Base-by-base conservation (phyloP, 2,888 invertebrate genomes). In the Nomada ruficornis region DNA sequence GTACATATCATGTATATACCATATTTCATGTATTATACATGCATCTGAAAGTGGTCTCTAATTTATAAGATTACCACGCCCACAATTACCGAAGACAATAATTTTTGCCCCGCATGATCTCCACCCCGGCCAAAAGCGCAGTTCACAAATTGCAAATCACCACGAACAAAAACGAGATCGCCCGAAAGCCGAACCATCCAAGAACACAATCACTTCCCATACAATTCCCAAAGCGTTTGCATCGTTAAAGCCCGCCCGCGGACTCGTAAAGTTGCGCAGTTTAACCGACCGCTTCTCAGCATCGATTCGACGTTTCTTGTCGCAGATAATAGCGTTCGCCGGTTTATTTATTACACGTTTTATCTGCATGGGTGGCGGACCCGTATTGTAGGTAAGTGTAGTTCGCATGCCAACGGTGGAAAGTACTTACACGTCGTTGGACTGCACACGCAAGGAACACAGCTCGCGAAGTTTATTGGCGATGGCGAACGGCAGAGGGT, bases 261-360 rank as follows among this genome's bases (percentile, higher is more conserved):
- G 29, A 29, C 52, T 55, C 44, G 42, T 60, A 72, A 67, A 73
- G 42, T 71, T 23, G 52, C 44, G 52, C 65, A n/a, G 84, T 75
- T 77, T 55, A 75, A 26, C 67, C 62, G 23, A 42, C 50, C 67
- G 36, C 26, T 54, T 29, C 29, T 52, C 59, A 18, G 23, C 76
- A 52, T 44, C 70, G 44, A 83, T 86, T 83, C 80, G 65, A 65
- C 65, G 71, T 78, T 72, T 74, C 74, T 77, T 72, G 80, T 55
- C 72, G 78, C 67, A 71, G 72, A 86, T 80, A 86, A 86, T 77
- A 70, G 74, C 78, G 55, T 68, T 36, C 23, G 69, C 69, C 50
- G 55, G 79, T 81, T 86, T 86, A 86, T 84, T 86, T 86, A 80
- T 64, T 73, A 72, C 75, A 18, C 59, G 64, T 83, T 85, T 85